Base-by-base conservation (phyloP, 2,113 vertebrate species). In the Microtus richardsoni region DNA sequence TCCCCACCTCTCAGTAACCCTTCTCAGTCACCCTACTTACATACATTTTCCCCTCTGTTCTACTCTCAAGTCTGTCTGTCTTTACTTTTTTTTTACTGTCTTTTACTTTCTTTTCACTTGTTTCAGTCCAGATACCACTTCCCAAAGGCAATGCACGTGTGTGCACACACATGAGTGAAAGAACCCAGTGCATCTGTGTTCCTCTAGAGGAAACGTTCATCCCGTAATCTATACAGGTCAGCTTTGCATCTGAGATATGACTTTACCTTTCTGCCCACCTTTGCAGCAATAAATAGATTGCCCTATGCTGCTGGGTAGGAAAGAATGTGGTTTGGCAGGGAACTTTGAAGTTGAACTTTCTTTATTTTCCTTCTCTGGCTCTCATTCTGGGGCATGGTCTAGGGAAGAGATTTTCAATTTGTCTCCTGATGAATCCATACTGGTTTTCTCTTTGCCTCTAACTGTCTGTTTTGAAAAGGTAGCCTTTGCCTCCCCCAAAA, bases 1-100 rank as follows among this genome's bases (percentile, higher is more conserved):
- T 97, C 97, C 96, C 92, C 88, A 87, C 88, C 52, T 0, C 60
- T 97, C 64, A 88, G 85, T 96, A 94, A 93, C 95, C 95, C 96
- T 96, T 91, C 49, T 98, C 94, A 94, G 88, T 93, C 85, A 85
- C 39, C 54, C 92, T 60, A 73, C 88, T 97, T 93, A 97, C 36
- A 21, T 21, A 54, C 12, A 97, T 92, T 97, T 97, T 97, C 92
- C 96, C 73, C 85, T 93, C 71, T 74, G 85, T 93, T 94, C 80
- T 39, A 79, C 70, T 91, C 93, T 75, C 87, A 80, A 88, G 66
- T 82, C 88, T 93, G 58, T 93, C 80, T 93, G 60, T 91, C 77
- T 87, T 58, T 54, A 54, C 52, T 54, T 54, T 17, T 19, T 54
- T 58, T 58, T 58, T 19, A 5, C 54, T 17, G 54, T 54, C 54